Percentiles rank a stretch among this genome's conserved stretches.
phyloP scores from a whole-genome alignment of 1,140 invertebrate genomes.

The Idris sp. region DNA sequence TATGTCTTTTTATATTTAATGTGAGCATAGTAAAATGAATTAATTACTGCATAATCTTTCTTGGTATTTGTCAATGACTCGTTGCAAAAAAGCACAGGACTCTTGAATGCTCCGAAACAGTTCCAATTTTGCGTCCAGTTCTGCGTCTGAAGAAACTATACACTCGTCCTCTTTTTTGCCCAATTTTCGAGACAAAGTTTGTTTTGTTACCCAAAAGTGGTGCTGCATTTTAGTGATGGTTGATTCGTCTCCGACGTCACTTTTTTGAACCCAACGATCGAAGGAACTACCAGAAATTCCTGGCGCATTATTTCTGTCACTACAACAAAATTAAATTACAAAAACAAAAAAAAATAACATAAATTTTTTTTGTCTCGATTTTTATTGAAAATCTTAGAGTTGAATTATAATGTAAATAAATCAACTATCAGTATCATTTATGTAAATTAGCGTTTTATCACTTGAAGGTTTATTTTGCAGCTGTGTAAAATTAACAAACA shows the following conservation, averaged over 20 bases:
- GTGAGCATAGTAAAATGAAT: not conserved
- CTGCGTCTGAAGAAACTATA: constrained; percentile 96
- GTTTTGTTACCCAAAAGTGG: constrained; percentile 99
- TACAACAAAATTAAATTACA: constrained; percentile 16
- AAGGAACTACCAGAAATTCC: constrained; percentile 60
- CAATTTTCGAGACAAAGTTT: constrained; percentile 94
- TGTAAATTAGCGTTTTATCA: constrained; percentile 48
- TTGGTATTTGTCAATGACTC: constrained; percentile 96
- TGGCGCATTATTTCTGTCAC: constrained; percentile 47
- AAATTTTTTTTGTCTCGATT: not conserved
- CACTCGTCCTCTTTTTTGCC: constrained; percentile 99
- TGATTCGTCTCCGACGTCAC: constrained; percentile 46
- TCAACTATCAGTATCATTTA: too few relatives aligned
- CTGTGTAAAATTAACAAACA: constrained; percentile 4
- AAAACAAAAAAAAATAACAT: too few relatives aligned
- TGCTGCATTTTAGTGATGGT: constrained; percentile 91
- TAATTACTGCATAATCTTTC: constrained; percentile 90
- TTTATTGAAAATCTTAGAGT: not conserved
- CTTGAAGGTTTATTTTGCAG: constrained; percentile 15
- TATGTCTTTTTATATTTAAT: too few relatives aligned
- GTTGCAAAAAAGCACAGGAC: constrained; percentile 92
- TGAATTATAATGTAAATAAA: not conserved
- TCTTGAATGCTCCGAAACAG: constrained; percentile 96
- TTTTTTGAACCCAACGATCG: constrained; percentile 58
- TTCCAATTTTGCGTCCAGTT: constrained; percentile 98